phyloP scores from a whole-genome alignment of 2,888 invertebrate species.

The Himalopsyche japonica region DNA sequence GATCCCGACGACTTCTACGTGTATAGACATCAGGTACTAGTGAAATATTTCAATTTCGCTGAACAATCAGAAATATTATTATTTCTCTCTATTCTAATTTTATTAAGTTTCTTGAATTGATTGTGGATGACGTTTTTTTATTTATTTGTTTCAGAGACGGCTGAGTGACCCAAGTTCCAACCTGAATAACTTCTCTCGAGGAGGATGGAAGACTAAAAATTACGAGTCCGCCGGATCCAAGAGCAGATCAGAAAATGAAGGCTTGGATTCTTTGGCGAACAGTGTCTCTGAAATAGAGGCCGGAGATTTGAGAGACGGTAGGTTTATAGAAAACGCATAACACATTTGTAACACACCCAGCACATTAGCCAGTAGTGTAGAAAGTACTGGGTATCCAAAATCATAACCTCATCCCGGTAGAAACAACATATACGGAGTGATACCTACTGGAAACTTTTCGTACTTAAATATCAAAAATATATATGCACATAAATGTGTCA shows the following conservation, averaged over 20 bases:
- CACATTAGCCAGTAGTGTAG: neutral
- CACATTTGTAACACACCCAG: constrained; percentile 7
- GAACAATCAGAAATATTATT: no score
- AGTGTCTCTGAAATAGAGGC: constrained; percentile 92
- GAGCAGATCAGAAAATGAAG: constrained; percentile 90
- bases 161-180: constrained; percentile 94
- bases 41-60: neutral
- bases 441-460: constrained; percentile 48
- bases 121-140: neutral
- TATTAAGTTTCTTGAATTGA: no score
- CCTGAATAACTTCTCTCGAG: constrained; percentile 80
- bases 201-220: constrained; percentile 75
- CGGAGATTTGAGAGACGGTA: constrained; percentile 89
- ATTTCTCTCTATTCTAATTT: no score
- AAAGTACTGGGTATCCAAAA: neutral
- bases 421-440: constrained; percentile 38
- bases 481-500: neutral
- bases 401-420: constrained; percentile 24
- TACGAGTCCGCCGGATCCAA: constrained; percentile 71
- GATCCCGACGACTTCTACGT: constrained; percentile 84
- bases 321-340: constrained; percentile 44
- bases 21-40: constrained; percentile 72
- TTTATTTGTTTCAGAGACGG: constrained; percentile 64
- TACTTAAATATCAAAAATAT: neutral
- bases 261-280: constrained; percentile 81